These are phyloP conservation scores for Chydorus sphaericus DNA, from an alignment of 2,888 invertebrate species.

Conservation along the genomic window DNA sequence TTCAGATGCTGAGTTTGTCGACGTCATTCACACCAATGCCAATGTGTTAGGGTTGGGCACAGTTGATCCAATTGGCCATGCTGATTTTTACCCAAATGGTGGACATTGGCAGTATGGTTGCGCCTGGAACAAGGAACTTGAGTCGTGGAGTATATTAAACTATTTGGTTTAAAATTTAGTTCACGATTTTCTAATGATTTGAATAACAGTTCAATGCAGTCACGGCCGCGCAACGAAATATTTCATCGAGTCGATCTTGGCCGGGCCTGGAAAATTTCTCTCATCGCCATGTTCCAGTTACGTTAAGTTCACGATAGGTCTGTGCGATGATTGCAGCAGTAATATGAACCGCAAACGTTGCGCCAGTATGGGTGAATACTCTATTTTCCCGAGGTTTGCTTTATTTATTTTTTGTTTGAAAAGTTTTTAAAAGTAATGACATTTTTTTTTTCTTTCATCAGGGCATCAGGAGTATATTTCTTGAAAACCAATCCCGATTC, in stretches of 20 bases:
- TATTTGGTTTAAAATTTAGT: too few relatives aligned
- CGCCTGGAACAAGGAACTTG: not conserved
- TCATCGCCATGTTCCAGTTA: not conserved
- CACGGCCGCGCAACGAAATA: not conserved
- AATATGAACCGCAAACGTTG: not conserved
- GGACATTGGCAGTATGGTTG: not conserved
- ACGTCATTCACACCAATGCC: not conserved
- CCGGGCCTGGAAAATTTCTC: not conserved
- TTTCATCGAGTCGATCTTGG: slow-evolving; percentile 5
- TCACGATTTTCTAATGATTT: not conserved
- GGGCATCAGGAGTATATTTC: not conserved
- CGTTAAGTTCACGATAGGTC: not conserved
- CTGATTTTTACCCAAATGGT: not conserved
- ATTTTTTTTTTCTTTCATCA: not conserved
- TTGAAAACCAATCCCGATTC: not conserved
- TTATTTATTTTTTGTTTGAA: not conserved
- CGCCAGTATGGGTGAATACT: not conserved
- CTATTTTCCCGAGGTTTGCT: not conserved
- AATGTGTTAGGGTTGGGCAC: not conserved
- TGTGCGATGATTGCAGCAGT: not conserved
- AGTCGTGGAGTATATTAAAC: not conserved
- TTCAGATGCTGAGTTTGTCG: not conserved
- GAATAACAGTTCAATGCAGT: not conserved
- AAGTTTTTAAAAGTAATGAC: not conserved
- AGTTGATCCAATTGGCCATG: not conserved